Conservation (phyloP, 2,797 vertebrate species). For the Rhincodon typus region DNA sequence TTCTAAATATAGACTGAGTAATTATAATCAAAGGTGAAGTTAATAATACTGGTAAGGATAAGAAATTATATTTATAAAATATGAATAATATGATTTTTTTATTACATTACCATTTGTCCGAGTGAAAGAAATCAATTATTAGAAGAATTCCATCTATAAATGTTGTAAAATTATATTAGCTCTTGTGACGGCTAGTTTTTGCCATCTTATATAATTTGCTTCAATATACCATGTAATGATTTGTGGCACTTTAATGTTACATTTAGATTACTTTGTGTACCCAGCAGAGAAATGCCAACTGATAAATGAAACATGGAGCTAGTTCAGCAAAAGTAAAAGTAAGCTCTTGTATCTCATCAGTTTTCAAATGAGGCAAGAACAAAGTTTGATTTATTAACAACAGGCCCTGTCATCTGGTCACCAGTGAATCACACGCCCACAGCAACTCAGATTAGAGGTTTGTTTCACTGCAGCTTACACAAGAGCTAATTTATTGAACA, state of each 20-base stretch:
- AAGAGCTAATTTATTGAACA: conserved; percentile 37
- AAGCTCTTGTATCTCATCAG: conserved; percentile 25
- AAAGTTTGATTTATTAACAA: conserved; percentile 39
- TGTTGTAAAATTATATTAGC: not conserved
- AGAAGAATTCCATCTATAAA: not conserved
- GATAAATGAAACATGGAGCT: conserved; percentile 19
- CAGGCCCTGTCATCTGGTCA: conserved; percentile 4
- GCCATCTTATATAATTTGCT: not conserved
- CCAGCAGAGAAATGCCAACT: conserved; percentile 38
- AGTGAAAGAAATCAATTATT: not conserved
- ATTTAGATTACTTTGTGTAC: conserved; percentile 32
- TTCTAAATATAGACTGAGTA: not conserved
- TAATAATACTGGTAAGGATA: too few species aligned
- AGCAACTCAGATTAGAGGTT: conserved; percentile 23
- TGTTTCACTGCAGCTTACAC: conserved; percentile 2
- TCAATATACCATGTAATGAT: not conserved
- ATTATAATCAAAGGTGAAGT: too few species aligned
- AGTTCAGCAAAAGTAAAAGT: conserved; percentile 9
- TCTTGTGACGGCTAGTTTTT: not conserved
- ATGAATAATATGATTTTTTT: not conserved
- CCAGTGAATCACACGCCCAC: conserved; percentile 38
- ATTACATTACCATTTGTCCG: not conserved
- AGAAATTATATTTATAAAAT: not conserved
- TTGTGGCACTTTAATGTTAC: not conserved
- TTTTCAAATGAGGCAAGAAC: conserved; percentile 36